Evolutionary conservation across 2,113 vertebrate genomes (phyloP), one percentile per base, ranked within the genome.

Genomic region (Diphyllodes magnificus): DNA sequence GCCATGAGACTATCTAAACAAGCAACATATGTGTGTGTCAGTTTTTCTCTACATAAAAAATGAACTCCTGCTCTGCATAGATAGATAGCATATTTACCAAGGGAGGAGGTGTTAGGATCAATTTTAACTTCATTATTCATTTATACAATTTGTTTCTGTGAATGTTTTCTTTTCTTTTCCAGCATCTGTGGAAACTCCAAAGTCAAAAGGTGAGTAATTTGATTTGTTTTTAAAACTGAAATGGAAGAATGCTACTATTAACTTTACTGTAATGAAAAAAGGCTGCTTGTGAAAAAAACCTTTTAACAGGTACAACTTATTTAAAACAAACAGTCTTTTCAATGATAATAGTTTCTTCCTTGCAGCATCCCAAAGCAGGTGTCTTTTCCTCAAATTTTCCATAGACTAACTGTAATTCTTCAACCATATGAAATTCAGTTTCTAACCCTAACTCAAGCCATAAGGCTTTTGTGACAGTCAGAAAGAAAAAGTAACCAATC

Each of bases 201-300:
- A 94, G 56, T 56, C 68, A 81, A 97, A 91, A 96, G 84, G 96
- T 95, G 6, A 27, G 94, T 72, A 44, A 42, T 7, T 50, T 25
- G 6, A 6, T 51, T 76, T 60, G 14, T 5, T 82, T 90, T 75
- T 39, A 19, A 91, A 65, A 85, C 6, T 72, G 15, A 84, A 89
- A 54, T n/a, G 37, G 24, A 84, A 61, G 25, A 85, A 76, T n/a
- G 6, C 3, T 76, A 15, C 14, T 45, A 11, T 47, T 65, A 56
- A 39, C 4, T 71, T 35, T 24, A 19, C 21, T 61, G 28, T 59
- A 66, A 47, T 19, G 12, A 51, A 60, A 68, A 50, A 59, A 82
- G 42, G 2, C 14, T 56, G 60, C 16, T 31, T 57, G 37, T 37
- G 44, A 33, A 37, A 86, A 47, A 86, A 35, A 79, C 45, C 6